Conservation (phyloP, 2,888 invertebrate genomes). For the Amphipoea lucens region DNA sequence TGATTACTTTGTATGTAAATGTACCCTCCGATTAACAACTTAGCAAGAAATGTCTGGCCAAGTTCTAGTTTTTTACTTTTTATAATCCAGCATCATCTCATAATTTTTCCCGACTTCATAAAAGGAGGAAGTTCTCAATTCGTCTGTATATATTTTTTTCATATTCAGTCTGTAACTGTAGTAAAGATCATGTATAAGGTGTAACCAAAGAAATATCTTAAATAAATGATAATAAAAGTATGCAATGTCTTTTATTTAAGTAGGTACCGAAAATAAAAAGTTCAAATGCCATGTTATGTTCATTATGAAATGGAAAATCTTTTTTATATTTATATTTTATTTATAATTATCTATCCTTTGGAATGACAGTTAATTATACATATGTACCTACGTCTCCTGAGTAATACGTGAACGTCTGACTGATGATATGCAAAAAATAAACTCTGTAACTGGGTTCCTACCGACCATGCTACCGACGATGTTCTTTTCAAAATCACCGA, state of each 20-base stretch:
- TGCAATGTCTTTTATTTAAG: conserved; percentile 18
- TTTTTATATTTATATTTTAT: too few relatives aligned
- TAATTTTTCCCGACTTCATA: conserved; percentile 1
- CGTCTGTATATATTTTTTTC: conserved; percentile 27
- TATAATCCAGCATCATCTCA: conserved; percentile 23
- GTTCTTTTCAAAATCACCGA: too few relatives aligned
- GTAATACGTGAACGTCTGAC: neutral
- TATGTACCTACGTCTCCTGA: neutral
- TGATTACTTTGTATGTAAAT: conserved; percentile 1
- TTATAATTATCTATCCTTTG: neutral
- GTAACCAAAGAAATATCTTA: conserved; percentile 66
- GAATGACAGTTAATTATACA: neutral
- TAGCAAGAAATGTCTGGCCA: conserved; percentile 11
- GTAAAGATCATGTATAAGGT: conserved; percentile 60
- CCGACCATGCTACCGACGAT: too few relatives aligned
- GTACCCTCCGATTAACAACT: neutral
- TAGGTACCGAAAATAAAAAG: too few relatives aligned
- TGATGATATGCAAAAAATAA: neutral
- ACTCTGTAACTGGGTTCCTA: neutral
- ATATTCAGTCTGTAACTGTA: conserved; percentile 51
- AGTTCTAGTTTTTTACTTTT: conserved; percentile 37
- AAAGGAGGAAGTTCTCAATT: conserved; percentile 17
- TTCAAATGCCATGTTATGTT: neutral
- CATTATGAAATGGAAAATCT: neutral
- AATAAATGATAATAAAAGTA: conserved; percentile 60